These are phyloP conservation scores for Egretta garzetta DNA, from an alignment of 2,113 vertebrate species.

Conservation along the genomic window DNA sequence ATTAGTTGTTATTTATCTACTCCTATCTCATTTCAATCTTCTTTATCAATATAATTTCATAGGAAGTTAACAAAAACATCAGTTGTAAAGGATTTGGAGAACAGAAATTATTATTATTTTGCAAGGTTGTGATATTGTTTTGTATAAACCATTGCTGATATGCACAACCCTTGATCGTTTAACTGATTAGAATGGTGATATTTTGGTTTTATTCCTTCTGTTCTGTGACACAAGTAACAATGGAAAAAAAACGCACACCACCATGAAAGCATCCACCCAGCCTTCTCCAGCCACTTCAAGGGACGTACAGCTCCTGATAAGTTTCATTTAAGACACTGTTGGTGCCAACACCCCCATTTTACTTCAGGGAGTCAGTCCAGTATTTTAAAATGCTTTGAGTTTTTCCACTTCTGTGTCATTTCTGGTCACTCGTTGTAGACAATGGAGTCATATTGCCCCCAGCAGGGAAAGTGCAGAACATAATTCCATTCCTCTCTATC, in stretches of 20 bases:
- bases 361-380: background rate
- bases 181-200: background rate
- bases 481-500: background rate
- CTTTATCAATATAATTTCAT: background rate
- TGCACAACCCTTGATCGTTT: background rate
- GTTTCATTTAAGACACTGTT: slow-evolving; percentile 57
- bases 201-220: background rate
- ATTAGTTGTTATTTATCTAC: background rate
- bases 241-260: background rate
- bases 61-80: background rate
- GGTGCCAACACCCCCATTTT: background rate
- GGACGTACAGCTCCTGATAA: slow-evolving; percentile 45
- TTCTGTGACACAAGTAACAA: background rate
- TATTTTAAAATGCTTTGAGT: slow-evolving; percentile 29
- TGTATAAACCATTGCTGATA: background rate
- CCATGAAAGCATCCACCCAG: background rate
- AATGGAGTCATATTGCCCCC: slow-evolving; percentile 80
- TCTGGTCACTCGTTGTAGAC: slow-evolving; percentile 5
- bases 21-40: background rate
- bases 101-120: background rate
- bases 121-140: fast-evolving
- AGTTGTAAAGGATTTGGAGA: background rate
- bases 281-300: background rate
- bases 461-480: slow-evolving; percentile 73
- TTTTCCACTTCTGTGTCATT: background rate